Base-by-base conservation (phyloP, 2,888 invertebrate genomes). In the Meiosimyza decipiens region DNA sequence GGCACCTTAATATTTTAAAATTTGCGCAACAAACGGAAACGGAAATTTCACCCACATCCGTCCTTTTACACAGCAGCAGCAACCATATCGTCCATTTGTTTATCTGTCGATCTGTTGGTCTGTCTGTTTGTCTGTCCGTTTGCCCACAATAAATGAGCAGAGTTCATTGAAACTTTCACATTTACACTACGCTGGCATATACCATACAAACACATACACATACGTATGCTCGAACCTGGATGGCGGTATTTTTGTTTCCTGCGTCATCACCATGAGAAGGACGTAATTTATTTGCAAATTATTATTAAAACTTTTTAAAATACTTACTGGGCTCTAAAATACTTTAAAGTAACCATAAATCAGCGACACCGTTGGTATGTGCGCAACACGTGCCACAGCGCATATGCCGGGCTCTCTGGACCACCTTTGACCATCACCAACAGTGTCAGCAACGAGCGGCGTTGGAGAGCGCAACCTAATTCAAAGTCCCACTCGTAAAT, bases 261-360 rank as follows among this genome's bases (percentile, higher is more conserved):
- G 18, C 60, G 40, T 52, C 71, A 60, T 28, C 51, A 50, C 15
- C 49, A 22, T 50, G 40, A 33, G 50, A 51, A 66, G 62, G 49
- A 77, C 77, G 81, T 82, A 81, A 82, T 83, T 82, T 82, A 82
- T 82, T 83, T 82, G 82, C 82, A 83, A 83, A 83, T 83, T 83
- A 82, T 82, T 82, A 82, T 82, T 82, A 81, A 83, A 83, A 82
- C 80, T 83, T 82, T 80, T 78, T 52, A 33, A 64, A 65, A 52
- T 57, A 64, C 65, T 65, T 59, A 40, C 50, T n/a, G 40, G n/a
- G 57, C 65, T 59, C 54, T 59, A 55, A 73, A 73, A 70, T 70
- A 59, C 65, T 70, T 66, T 66, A 16, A 18, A 64, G 66, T 64
- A 51, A 50, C 64, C 63, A 68, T 71, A 72, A 72, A 74, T 71